Evolutionary conservation across 2,113 vertebrate species (phyloP).

Genomic region (Sinocyclocheilus anshuiensis): DNA sequence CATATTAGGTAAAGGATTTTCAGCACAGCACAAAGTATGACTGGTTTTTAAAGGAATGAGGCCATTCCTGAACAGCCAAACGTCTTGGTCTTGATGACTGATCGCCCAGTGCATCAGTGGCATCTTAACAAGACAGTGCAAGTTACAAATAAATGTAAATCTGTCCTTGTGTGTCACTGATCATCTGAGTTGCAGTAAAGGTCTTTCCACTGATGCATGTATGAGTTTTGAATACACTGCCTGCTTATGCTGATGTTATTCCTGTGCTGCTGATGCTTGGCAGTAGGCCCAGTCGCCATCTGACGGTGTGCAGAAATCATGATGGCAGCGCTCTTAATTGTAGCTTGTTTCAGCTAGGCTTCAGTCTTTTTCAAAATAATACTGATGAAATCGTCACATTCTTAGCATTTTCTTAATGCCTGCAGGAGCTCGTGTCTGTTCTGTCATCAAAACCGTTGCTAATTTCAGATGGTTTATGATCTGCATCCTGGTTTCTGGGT

Average conservation of each 20-base stretch:
- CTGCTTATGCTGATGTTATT: constrained; percentile 20
- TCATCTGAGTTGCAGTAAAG: background rate
- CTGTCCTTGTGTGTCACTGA: constrained; percentile 15
- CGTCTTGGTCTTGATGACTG: background rate
- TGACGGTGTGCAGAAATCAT: constrained; percentile 11
- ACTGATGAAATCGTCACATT: background rate
- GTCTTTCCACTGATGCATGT: background rate
- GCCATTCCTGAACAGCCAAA: background rate
- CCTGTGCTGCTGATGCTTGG: constrained; percentile 30
- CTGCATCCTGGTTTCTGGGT: background rate
- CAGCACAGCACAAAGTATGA: background rate
- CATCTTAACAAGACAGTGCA: background rate
- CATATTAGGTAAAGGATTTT: background rate
- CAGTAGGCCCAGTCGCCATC: constrained; percentile 20
- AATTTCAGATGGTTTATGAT: background rate
- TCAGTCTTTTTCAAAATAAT: background rate
- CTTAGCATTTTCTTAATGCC: background rate
- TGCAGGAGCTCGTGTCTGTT: background rate
- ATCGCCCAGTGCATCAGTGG: background rate
- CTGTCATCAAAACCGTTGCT: background rate
- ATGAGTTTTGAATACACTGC: constrained; percentile 12
- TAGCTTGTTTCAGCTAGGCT: background rate
- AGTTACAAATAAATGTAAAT: background rate
- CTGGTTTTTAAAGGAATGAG: background rate
- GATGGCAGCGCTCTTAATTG: constrained; percentile 18